Evolutionary conservation across 2,113 vertebrate genomes (phyloP).

Genomic region (Pelecanus crispus): DNA sequence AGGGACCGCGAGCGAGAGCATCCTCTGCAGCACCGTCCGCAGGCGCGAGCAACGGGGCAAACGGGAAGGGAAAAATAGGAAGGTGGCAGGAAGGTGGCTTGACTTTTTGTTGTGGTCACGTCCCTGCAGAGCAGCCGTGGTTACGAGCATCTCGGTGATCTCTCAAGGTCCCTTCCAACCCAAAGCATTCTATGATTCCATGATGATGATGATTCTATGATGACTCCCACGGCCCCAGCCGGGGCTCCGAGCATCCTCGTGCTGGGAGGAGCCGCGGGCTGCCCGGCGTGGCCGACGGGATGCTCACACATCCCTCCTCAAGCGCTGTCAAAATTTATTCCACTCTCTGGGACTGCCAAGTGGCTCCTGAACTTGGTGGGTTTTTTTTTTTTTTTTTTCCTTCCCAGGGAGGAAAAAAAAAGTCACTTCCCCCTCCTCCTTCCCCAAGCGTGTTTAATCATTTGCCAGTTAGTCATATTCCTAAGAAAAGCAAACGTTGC

Average conservation of each 20-base stretch:
- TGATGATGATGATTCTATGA: too few relatives aligned
- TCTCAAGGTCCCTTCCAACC: too few relatives aligned
- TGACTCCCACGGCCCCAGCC: rapidly evolving
- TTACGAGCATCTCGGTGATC: too few relatives aligned
- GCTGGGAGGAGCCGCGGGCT: not conserved
- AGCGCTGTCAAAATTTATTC: not conserved
- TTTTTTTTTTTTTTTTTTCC: not conserved
- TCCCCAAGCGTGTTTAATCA: not conserved
- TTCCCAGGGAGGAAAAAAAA: not conserved
- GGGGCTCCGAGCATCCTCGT: not conserved
- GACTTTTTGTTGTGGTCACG: rapidly evolving
- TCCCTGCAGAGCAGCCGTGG: not conserved
- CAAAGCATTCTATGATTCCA: too few relatives aligned
- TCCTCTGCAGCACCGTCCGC: rapidly evolving
- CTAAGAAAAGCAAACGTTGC: constrained; percentile 5
- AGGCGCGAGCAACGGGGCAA: not conserved
- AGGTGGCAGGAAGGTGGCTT: not conserved
- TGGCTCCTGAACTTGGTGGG: not conserved
- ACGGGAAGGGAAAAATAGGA: rapidly evolving
- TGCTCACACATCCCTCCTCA: not conserved
- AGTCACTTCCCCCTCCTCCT: not conserved
- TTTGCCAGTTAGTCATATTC: not conserved
- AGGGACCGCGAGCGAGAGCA: rapidly evolving
- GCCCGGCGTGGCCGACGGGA: rapidly evolving
- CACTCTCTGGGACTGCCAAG: not conserved